A percentile compares a stretch with the other conserved stretches of the same genome.
Conservation (phyloP, 2,797 vertebrate genomes). For the Bradypodion ventrale region DNA sequence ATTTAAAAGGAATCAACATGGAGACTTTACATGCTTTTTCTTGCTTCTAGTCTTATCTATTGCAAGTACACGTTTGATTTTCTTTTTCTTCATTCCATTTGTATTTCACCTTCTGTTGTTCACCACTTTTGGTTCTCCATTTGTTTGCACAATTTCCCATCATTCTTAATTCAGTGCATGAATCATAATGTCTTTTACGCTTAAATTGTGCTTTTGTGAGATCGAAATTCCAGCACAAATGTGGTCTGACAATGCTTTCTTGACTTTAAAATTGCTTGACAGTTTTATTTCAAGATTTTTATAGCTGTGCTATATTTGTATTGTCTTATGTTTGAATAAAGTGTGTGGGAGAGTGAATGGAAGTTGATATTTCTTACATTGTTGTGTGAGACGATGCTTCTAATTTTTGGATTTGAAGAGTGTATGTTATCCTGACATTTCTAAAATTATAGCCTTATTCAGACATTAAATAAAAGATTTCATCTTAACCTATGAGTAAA, state of each 20-base stretch:
- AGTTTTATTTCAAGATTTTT: slow-evolving; percentile 54
- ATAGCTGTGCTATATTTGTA: not conserved
- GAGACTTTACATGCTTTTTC: not conserved
- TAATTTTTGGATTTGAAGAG: not conserved
- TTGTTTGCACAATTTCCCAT: not conserved
- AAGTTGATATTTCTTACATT: not conserved
- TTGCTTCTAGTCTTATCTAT: not conserved
- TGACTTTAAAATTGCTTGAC: slow-evolving; percentile 19
- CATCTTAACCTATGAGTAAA: too few species aligned
- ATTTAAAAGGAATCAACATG: not conserved
- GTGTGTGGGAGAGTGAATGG: not conserved
- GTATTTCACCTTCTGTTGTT: not conserved
- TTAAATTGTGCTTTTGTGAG: slow-evolving; percentile 8
- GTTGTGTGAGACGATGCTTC: not conserved
- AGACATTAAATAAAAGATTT: too few species aligned
- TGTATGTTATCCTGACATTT: not conserved
- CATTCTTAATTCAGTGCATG: slow-evolving; percentile 7
- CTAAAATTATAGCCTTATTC: not conserved
- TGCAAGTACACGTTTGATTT: not conserved
- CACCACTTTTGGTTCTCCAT: rapidly evolving
- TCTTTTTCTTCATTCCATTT: not conserved
- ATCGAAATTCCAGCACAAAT: not conserved
- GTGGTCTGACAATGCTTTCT: slow-evolving; percentile 44
- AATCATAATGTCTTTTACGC: not conserved
- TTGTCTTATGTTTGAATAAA: not conserved